Conservation (phyloP, 1,140 invertebrate species). For the Drosophila grimshawi region DNA sequence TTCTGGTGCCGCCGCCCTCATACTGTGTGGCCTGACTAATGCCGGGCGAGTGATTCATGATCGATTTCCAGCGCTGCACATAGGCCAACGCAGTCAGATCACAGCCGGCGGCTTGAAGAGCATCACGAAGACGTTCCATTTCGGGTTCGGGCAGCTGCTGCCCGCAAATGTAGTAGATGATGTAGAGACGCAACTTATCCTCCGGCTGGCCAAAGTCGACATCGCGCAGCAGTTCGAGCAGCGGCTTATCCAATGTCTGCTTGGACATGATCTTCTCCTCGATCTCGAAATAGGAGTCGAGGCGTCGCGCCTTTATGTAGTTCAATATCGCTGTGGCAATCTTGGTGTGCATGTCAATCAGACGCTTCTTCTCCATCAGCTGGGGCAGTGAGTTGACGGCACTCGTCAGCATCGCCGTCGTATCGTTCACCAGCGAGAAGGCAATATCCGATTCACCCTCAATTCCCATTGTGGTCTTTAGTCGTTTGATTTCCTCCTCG, state of each 20-base stretch:
- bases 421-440: constrained; percentile 94
- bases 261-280: constrained; percentile 99
- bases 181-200: constrained; percentile 97
- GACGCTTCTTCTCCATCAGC: constrained; percentile 97
- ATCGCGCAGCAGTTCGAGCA: constrained; percentile 94
- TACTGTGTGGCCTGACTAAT: constrained; percentile 88
- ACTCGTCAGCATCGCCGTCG: constrained; percentile 96
- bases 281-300: constrained; percentile 98
- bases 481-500: constrained; percentile 97
- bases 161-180: constrained; percentile 96
- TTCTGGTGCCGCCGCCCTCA: constrained; percentile 97
- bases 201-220: constrained; percentile 93
- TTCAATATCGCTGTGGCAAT: constrained; percentile 97
- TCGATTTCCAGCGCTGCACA: constrained; percentile 93
- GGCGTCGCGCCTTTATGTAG: constrained; percentile 91
- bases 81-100: constrained; percentile 93
- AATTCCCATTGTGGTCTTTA: constrained; percentile 96
- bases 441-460: constrained; percentile 91
- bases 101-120: constrained; percentile 92
- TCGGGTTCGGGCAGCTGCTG: constrained; percentile 92
- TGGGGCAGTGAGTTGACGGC: constrained; percentile 98
- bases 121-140: constrained; percentile 91
- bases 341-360: constrained; percentile 99
- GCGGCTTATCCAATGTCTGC: constrained; percentile 89
- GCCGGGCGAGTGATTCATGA: constrained; percentile 74